Base-by-base conservation (phyloP, 2,888 invertebrate species). In the Oscheius sp. region DNA sequence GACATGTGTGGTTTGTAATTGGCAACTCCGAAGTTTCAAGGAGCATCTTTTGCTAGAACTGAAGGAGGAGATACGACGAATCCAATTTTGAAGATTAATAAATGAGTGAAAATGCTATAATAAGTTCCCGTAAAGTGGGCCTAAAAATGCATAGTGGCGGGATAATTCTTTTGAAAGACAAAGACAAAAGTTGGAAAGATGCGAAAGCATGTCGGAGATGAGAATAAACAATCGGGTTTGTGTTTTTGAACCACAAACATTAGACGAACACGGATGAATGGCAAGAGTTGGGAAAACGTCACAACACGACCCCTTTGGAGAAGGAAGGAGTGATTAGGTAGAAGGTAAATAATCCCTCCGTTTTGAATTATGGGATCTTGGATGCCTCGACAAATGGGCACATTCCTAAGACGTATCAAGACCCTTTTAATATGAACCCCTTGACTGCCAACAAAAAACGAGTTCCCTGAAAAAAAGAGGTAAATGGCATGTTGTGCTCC, bases 301-400 rank as follows among this genome's bases (percentile, higher is more conserved):
- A 62, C 47, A 48, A 63, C 63, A 48, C 47, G 47, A 13, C 11
- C 1, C 13, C 29, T 47, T n/a, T 13, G 29, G 63, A 42, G 42
- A 42, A 42, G 4, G 42, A 42, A 7, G 7, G 42, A 42, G 48
- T 63, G 63, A 63, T 63, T 63, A 63, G 47, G 48, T 7, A 11
- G 63, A 63, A 10, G 29, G 63, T 63, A 47, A 29, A 63, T 63
- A 48, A 63, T 63, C 63, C 50, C 63, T 48, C 63, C 63, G 63
- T 32, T 29, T 63, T 63, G 63, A 63, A 10, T n/a, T 63, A 63
- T 63, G 63, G 63, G 32, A 3, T 32, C 11, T 11, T 4, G 7
- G 13, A 29, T 11, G 13, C 11, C 53, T 10, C 53, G 29, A 33
- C 11, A 29, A 58, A 33, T 58, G 4, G 58, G 58, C n/a, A 11